These are phyloP conservation scores for Heliconius hermathena DNA, from an alignment of 1,140 invertebrate genomes.

Conservation along the genomic window DNA sequence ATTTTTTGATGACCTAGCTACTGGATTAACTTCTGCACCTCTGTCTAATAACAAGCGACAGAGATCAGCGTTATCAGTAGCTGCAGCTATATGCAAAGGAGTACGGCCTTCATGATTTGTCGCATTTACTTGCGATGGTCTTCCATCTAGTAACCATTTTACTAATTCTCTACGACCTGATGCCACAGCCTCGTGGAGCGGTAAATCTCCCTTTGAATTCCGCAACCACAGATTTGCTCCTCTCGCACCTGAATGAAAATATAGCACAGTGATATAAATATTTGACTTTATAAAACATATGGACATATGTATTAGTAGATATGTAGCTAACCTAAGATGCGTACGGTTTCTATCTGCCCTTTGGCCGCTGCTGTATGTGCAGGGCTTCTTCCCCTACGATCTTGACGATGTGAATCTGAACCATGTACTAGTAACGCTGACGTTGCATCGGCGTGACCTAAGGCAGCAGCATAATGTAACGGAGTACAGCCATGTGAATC, in stretches of 20 bases:
- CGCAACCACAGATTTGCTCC: conserved; percentile 95
- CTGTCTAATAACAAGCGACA: conserved; percentile 94
- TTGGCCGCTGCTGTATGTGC: conserved; percentile 96
- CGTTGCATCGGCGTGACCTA: conserved; percentile 97
- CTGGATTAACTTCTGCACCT: conserved; percentile 90
- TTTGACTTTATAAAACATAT: background rate
- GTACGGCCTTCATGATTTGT: conserved; percentile 96
- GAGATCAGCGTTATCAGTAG: conserved; percentile 96
- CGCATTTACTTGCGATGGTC: conserved; percentile 92
- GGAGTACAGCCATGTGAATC: conserved; percentile 97
- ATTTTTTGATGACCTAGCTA: conserved; percentile 92
- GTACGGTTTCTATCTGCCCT: conserved; percentile 89
- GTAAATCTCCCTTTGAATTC: conserved; percentile 95
- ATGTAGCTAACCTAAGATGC: conserved; percentile 74
- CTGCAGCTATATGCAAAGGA: conserved; percentile 95
- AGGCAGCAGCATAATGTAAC: conserved; percentile 96
- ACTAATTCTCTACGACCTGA: conserved; percentile 94
- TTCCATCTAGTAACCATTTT: conserved; percentile 91
- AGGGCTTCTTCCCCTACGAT: conserved; percentile 93
- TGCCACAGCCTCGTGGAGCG: conserved; percentile 96
- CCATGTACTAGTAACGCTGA: conserved; percentile 93
- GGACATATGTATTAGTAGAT: background rate
- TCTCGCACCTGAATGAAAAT: conserved; percentile 84
- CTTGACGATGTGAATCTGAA: conserved; percentile 95
- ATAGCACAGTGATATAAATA: background rate